These are phyloP conservation scores for Alligator sinensis DNA, from an alignment of 2,113 vertebrate species.

Conservation along the genomic window DNA sequence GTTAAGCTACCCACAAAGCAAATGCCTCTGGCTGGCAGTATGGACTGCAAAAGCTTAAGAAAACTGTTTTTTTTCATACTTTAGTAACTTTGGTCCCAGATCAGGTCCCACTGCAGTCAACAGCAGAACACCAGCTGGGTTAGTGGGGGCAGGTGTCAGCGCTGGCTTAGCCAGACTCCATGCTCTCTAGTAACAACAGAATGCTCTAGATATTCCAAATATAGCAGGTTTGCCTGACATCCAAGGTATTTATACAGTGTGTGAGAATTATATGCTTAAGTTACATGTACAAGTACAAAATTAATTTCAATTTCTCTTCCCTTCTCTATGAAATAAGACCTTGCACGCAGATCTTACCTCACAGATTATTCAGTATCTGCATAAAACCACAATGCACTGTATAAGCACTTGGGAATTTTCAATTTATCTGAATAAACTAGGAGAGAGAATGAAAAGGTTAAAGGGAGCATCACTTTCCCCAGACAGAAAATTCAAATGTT, in stretches of 20 bases:
- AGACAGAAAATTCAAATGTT: not conserved
- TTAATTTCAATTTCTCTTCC: constrained; percentile 16
- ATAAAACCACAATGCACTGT: constrained; percentile 47
- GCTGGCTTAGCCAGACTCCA: constrained; percentile 48
- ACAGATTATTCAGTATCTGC: too few species aligned
- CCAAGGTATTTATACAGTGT: constrained; percentile 23
- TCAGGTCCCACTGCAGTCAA: constrained; percentile 51
- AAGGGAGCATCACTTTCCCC: constrained; percentile 41
- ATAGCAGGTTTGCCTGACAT: constrained; percentile 43
- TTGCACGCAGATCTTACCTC: too few species aligned
- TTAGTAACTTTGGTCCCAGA: constrained; percentile 60
- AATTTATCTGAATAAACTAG: not conserved
- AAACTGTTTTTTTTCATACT: constrained; percentile 63
- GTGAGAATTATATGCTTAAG: not conserved
- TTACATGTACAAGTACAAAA: not conserved
- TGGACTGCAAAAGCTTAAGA: constrained; percentile 3
- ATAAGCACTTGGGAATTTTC: constrained; percentile 31
- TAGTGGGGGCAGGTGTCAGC: constrained; percentile 59
- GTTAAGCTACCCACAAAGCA: constrained; percentile 40
- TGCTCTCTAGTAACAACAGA: constrained; percentile 61
- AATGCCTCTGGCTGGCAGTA: constrained; percentile 54
- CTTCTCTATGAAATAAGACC: constrained; percentile 20
- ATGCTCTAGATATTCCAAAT: constrained; percentile 45
- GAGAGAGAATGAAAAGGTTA: constrained; percentile 44
- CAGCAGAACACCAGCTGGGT: constrained; percentile 68